These are phyloP conservation scores for Xestobium rufovillosum DNA, from an alignment of 2,888 invertebrate genomes.

Conservation along the genomic window DNA sequence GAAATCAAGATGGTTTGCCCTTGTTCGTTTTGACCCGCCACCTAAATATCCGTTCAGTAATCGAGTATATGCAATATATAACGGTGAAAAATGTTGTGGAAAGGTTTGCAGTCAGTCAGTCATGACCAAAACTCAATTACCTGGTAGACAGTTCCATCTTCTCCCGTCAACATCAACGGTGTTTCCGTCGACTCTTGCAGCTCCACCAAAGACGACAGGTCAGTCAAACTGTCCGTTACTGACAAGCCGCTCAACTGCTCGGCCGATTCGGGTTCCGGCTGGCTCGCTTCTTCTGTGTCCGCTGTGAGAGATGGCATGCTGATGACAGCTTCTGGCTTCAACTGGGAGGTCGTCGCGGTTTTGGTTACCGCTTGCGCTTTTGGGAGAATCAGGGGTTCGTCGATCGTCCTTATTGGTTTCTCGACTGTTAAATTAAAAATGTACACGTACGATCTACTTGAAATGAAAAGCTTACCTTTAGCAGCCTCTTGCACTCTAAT, in stretches of 20 bases:
- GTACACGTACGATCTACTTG: too few species aligned
- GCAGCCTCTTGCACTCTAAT: conserved; percentile 6
- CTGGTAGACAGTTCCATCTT: conserved; percentile 75
- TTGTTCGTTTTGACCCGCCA: conserved; percentile 72
- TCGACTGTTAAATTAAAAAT: too few species aligned
- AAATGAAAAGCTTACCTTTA: conserved; percentile 2
- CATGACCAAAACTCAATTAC: conserved; percentile 42
- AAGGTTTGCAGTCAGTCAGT: conserved; percentile 1
- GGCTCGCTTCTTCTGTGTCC: conserved; percentile 36
- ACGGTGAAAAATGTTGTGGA: conserved; percentile 4
- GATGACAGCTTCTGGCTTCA: conserved; percentile 30
- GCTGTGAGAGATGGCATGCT: conserved; percentile 36
- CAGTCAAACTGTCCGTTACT: conserved; percentile 16
- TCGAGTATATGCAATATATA: conserved; percentile 11
- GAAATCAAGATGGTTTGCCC: conserved; percentile 69
- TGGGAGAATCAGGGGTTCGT: background rate
- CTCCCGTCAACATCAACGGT: conserved; percentile 72
- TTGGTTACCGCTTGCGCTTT: conserved; percentile 1
- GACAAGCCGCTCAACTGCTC: background rate
- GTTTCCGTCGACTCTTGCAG: conserved; percentile 43
- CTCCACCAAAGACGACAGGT: conserved; percentile 18
- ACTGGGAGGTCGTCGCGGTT: conserved; percentile 12
- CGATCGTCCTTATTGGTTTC: too few species aligned
- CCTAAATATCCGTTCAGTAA: conserved; percentile 43
- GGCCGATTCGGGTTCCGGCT: conserved; percentile 32